These are phyloP conservation scores for Dinocampus coccinellae DNA, from an alignment of 2,888 invertebrate species.

Conservation along the genomic window DNA sequence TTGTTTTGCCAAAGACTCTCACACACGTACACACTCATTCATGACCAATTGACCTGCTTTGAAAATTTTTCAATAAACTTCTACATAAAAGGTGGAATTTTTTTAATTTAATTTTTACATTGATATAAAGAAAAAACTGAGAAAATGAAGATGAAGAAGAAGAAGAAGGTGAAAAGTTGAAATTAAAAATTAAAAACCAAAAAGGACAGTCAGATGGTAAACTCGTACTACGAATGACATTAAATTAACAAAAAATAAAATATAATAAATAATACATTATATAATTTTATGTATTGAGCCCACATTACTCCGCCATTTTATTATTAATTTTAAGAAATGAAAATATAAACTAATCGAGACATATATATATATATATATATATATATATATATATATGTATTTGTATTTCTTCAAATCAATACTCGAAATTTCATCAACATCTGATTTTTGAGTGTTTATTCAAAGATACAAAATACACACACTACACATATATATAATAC, in stretches of 20 bases:
- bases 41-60: constrained; percentile 11
- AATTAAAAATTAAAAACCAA: neutral
- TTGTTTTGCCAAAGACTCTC: constrained; percentile 10
- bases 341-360: neutral
- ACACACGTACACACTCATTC: constrained; percentile 1
- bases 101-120: neutral
- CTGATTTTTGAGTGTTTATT: constrained; percentile 16
- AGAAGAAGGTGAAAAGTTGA: no score
- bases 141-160: no score
- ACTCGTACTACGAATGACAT: neutral
- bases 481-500: no score
- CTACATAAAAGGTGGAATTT: neutral
- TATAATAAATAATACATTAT: neutral
- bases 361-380: no score
- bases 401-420: neutral
- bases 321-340: neutral
- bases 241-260: neutral
- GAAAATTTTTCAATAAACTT: neutral
- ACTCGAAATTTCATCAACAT: neutral
- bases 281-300: neutral
- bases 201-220: neutral
- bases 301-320: constrained; percentile 2
- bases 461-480: neutral
- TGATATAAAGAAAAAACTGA: no score
- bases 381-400: no score